Evolutionary conservation across 2,113 vertebrate species (phyloP), one percentile per base, ranked within the genome.

Genomic region (Etheostoma cragini): DNA sequence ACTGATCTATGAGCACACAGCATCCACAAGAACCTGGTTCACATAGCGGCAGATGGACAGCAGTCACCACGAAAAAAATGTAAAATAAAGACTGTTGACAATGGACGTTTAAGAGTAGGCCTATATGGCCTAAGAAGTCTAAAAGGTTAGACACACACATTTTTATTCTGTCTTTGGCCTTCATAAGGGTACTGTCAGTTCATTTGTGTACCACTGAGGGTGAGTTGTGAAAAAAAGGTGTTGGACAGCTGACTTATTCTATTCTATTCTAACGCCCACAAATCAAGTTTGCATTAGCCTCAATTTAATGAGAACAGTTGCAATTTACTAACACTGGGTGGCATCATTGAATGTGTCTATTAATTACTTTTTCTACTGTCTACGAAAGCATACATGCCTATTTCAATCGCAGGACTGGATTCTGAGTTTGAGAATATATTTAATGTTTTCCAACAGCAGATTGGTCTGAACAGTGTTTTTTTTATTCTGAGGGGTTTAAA

Each of bases 251-350:
- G 4, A 30, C 30, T 30, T 30, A 4, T 30, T 30, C 30, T 4
- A 30, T 30, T 30, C 30, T 30, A 30, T 30, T 30, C 30, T 5
- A 26, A 53, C n/a, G 8, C 10, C 22, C 50, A 42, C 10, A n/a
- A n/a, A n/a, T 3, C 8, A 13, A 2, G 21, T 16, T 11, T 42
- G 10, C 7, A 35, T 1, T 33, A 13, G 14, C 17, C 0, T 42
- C 6, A n/a, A 6, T 61, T 52, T 35, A 13, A 69, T 21, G 38
- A 15, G 19, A 10, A 47, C 52, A 82, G 58, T 72, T 88, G n/a
- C 68, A 21, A 22, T 65, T 53, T 1, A 53, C 16, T 14, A 77
- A 72, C 93, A 89, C 89, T 78, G 89, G 91, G 76, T 88, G 92
- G 92, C 89, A 76, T 64, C 72, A 74, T 14, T 78, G 30, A 38